Percentiles rank a stretch among this genome's conserved stretches.
phyloP scores from a whole-genome alignment of 2,888 invertebrate species.

The Chaetogeoica ovagalla region DNA sequence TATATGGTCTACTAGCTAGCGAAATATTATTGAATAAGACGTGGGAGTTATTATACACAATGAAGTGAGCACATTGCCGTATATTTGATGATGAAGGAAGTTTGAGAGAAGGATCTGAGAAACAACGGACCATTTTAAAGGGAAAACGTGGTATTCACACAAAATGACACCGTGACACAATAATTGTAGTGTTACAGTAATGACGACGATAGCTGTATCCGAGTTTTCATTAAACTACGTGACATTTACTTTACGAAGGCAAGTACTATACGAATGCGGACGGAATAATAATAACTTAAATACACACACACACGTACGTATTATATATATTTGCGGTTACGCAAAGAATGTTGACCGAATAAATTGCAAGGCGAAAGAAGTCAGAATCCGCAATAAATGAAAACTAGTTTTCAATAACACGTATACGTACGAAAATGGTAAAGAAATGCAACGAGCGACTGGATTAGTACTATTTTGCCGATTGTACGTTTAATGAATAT shows the following conservation, averaged over 20 bases:
- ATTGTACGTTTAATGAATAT: too few relatives aligned
- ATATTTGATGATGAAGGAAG: background rate
- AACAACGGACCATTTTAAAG: constrained; percentile 14
- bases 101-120: background rate
- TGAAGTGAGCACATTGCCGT: background rate
- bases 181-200: background rate
- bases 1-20: too few relatives aligned
- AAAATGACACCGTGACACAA: constrained; percentile 16
- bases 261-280: background rate
- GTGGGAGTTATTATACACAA: too few relatives aligned
- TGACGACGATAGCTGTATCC: too few relatives aligned
- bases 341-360: background rate
- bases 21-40: background rate
- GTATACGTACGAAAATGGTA: too few relatives aligned
- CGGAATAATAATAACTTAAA: background rate
- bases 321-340: background rate
- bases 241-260: constrained; percentile 18
- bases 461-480: too few relatives aligned
- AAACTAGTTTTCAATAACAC: too few relatives aligned
- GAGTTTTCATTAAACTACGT: constrained; percentile 16
- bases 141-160: background rate
- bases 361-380: background rate
- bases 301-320: too few relatives aligned
- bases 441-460: too few relatives aligned
- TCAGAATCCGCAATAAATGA: too few relatives aligned